phyloP scores from a whole-genome alignment of 2,797 vertebrate species.

The Poecilia gillii region DNA sequence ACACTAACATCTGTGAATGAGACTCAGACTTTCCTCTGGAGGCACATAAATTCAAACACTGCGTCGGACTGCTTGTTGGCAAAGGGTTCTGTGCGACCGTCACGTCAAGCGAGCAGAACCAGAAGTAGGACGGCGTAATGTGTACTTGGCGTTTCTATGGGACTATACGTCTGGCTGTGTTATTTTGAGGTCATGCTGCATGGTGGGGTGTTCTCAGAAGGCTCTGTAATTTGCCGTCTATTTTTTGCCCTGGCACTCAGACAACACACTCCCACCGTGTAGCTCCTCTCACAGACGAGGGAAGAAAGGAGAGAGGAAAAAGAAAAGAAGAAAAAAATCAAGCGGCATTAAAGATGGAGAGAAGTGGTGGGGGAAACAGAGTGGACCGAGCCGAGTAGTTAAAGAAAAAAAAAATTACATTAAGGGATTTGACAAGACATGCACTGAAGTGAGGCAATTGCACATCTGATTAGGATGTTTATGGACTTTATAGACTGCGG shows the following conservation, averaged over 20 bases:
- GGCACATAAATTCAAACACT: conserved; percentile 33
- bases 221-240: conserved; percentile 77
- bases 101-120: conserved; percentile 54
- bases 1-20: conserved; percentile 69
- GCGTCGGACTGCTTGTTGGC: conserved; percentile 40
- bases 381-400: conserved; percentile 13
- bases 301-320: conserved; percentile 7
- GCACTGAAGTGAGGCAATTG: not conserved
- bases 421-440: not conserved
- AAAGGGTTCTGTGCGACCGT: conserved; percentile 43
- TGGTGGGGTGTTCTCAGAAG: conserved; percentile 74
- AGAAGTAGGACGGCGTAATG: conserved; percentile 58
- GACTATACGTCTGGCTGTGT: conserved; percentile 61
- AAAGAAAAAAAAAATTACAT: conserved; percentile 16
- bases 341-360: conserved; percentile 35
- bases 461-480: conserved; percentile 6
- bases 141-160: conserved; percentile 59
- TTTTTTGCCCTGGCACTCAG: conserved; percentile 74
- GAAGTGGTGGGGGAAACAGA: conserved; percentile 30
- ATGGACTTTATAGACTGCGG: conserved; percentile 2
- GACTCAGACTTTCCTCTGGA: conserved; percentile 68
- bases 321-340: conserved; percentile 25
- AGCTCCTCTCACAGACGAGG: conserved; percentile 39
- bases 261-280: conserved; percentile 75
- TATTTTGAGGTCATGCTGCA: conserved; percentile 76